Evolutionary conservation across 2,888 invertebrate genomes (phyloP).

Genomic region (Hymenopus coronatus): DNA sequence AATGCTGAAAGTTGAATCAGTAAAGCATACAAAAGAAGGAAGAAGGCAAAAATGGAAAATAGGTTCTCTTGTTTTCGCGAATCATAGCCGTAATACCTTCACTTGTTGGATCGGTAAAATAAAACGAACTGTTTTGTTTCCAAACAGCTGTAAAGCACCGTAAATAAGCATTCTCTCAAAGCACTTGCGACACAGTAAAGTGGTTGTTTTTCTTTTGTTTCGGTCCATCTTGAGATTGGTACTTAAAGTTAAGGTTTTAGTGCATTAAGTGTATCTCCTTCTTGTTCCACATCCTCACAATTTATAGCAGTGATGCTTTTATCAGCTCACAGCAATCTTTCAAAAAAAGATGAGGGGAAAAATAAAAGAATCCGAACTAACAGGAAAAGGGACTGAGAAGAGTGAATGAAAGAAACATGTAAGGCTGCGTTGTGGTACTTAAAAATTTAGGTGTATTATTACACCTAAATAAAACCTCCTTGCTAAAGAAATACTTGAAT

Average conservation of each 20-base stretch:
- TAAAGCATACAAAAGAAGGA: no score
- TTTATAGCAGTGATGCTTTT: neutral
- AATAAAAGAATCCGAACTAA: neutral
- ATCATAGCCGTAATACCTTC: neutral
- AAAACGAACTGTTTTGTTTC: neutral
- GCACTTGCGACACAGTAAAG: neutral
- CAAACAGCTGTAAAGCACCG: neutral
- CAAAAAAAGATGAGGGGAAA: neutral
- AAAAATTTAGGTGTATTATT: no score
- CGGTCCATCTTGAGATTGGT: neutral
- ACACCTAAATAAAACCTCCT: no score
- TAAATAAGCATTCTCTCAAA: neutral
- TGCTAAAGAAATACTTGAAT: no score
- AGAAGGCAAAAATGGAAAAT: no score
- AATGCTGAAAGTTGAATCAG: no score
- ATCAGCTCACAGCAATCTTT: neutral
- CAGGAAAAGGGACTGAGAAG: neutral
- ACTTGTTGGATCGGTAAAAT: neutral
- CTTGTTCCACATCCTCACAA: neutral
- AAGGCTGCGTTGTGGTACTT: no score
- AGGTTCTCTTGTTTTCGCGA: no score
- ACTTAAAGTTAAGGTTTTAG: neutral
- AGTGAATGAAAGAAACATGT: neutral
- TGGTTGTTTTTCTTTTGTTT: neutral
- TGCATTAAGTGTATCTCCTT: neutral